Conservation (phyloP, 2,113 vertebrate genomes). For the Argyrosomus japonicus region DNA sequence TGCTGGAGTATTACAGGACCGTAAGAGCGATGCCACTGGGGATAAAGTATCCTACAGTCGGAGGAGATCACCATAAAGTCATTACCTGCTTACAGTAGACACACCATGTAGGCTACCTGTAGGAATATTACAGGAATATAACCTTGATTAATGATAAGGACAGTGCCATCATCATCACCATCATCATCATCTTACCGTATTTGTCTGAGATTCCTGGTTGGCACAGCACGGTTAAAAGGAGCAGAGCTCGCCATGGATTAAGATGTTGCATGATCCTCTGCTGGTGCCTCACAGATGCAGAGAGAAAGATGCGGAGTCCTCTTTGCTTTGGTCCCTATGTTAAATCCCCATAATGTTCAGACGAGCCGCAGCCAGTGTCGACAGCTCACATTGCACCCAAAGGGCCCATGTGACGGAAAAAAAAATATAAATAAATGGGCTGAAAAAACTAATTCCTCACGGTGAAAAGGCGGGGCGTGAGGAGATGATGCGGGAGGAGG, state of each 20-base stretch:
- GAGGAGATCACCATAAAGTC: constrained; percentile 26
- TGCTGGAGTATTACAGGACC: neutral
- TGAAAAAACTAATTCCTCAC: constrained; percentile 22
- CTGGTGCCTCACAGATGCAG: constrained; percentile 37
- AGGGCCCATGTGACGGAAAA: constrained; percentile 27
- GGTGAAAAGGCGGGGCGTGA: constrained; percentile 52
- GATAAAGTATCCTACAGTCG: constrained; percentile 3
- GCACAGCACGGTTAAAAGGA: constrained; percentile 68
- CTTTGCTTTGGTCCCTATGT: constrained; percentile 16
- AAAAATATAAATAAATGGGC: neutral
- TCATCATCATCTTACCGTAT: constrained; percentile 71
- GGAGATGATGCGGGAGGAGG: constrained; percentile 12
- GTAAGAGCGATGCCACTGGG: neutral
- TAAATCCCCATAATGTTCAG: constrained; percentile 65
- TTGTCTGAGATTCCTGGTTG: constrained; percentile 70
- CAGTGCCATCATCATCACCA: neutral
- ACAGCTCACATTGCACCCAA: constrained; percentile 37
- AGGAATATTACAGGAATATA: neutral
- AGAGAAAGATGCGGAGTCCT: constrained; percentile 34
- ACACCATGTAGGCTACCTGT: neutral
- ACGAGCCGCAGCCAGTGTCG: constrained; percentile 31
- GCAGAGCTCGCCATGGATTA: constrained; percentile 69
- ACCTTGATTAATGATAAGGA: neutral
- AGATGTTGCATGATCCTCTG: constrained; percentile 74
- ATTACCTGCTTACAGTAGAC: neutral